phyloP scores from a whole-genome alignment of 1,140 invertebrate species.

The Venustaconcha ellipsiformis region DNA sequence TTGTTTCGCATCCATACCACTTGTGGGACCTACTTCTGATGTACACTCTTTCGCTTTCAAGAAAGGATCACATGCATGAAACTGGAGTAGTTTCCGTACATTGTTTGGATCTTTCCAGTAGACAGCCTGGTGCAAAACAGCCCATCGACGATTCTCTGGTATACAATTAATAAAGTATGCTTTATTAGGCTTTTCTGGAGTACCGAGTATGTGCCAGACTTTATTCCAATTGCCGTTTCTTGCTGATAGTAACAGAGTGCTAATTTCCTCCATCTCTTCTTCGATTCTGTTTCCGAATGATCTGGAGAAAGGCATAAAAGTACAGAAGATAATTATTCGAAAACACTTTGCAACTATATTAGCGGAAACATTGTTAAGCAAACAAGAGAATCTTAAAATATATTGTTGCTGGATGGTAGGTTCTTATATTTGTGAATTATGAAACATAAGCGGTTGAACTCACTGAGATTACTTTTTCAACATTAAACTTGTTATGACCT shows the following conservation, averaged over 20 bases:
- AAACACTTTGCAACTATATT: no score
- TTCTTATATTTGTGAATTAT: no score
- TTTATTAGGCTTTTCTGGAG: neutral
- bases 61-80: constrained; percentile 13
- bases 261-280: constrained; percentile 2
- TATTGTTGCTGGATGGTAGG: no score
- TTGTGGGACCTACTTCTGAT: constrained; percentile 13
- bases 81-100: constrained; percentile 10
- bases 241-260: neutral
- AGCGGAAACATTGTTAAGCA: no score
- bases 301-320: no score
- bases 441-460: no score
- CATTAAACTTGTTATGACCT: no score
- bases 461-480: no score
- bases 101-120: constrained; percentile 21
- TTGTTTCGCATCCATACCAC: constrained; percentile 8
- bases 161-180: constrained; percentile 8
- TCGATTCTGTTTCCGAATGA: constrained; percentile 3
- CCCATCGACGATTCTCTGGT: constrained; percentile 20
- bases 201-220: constrained; percentile 11
- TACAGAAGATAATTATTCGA: no score
- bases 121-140: constrained; percentile 23
- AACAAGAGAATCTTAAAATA: no score
- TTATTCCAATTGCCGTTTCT: constrained; percentile 4
- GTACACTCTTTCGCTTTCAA: constrained; percentile 14